Percentiles rank a stretch among this genome's conserved stretches.
phyloP scores from a whole-genome alignment of 2,888 invertebrate species.

The Drosophila kambysellisi region DNA sequence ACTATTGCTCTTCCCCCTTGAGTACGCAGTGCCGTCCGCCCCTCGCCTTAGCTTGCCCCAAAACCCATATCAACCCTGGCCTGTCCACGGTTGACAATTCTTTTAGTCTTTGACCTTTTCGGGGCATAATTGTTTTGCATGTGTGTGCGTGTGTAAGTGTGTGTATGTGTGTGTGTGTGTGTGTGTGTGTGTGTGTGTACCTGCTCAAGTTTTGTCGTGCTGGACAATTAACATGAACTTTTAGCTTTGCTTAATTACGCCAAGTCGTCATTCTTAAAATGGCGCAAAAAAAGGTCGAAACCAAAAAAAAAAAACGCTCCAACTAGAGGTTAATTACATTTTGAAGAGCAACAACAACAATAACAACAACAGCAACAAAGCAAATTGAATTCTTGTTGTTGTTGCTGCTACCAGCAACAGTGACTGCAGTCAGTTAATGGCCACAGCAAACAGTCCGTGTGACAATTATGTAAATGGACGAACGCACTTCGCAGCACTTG shows the following conservation, averaged over 20 bases:
- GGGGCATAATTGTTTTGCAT: constrained; percentile 53
- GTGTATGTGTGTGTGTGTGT: not conserved
- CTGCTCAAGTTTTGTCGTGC: constrained; percentile 54
- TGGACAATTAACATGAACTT: constrained; percentile 81
- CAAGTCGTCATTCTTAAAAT: constrained; percentile 67
- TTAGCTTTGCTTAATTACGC: constrained; percentile 79
- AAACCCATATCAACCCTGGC: constrained; percentile 59
- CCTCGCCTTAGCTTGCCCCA: constrained; percentile 23
- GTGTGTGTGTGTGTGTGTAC: constrained; percentile 38
- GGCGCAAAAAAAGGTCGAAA: constrained; percentile 69
- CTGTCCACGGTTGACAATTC: constrained; percentile 75
- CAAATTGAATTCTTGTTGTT: constrained; percentile 71
- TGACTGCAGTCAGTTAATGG: constrained; percentile 60
- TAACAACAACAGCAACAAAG: constrained; percentile 37
- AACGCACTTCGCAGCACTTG: constrained; percentile 61
- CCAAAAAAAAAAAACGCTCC: constrained; percentile 35
- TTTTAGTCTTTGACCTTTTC: constrained; percentile 77
- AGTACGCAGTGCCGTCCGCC: constrained; percentile 6
- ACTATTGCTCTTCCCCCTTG: constrained; percentile 1
- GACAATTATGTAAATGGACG: constrained; percentile 78
- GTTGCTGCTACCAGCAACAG: constrained; percentile 40
- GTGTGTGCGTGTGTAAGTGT: constrained; percentile 3
- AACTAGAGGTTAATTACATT: constrained; percentile 75
- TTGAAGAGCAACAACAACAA: constrained; percentile 64
- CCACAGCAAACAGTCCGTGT: constrained; percentile 62